Conservation (phyloP, 2,113 vertebrate genomes). For the Sapajus apella region DNA sequence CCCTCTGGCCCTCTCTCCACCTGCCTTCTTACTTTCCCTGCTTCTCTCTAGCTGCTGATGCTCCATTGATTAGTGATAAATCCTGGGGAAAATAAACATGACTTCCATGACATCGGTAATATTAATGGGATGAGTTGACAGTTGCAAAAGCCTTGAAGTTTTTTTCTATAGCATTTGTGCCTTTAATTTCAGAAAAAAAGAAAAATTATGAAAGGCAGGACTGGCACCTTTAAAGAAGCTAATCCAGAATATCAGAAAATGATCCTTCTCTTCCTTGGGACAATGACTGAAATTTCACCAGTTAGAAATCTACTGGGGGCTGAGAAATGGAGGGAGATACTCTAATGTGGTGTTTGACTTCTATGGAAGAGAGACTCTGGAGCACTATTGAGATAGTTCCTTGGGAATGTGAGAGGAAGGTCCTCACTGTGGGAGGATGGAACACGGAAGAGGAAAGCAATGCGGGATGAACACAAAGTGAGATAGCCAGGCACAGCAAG, state of each 20-base stretch:
- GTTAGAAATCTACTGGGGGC: neutral
- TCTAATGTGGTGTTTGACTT: neutral
- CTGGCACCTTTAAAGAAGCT: neutral
- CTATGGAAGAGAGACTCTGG: neutral
- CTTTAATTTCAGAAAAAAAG: neutral
- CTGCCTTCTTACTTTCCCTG: neutral
- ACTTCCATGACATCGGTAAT: too few species aligned
- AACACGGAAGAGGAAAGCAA: neutral
- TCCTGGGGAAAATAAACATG: neutral
- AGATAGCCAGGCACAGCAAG: neutral
- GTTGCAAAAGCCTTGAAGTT: neutral
- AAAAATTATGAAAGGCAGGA: neutral
- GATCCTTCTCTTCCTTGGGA: neutral
- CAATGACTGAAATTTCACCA: neutral
- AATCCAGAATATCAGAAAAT: neutral
- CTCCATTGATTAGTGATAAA: neutral
- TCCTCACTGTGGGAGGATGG: too few species aligned
- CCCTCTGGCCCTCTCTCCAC: too few species aligned
- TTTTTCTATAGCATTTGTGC: neutral
- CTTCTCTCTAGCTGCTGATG: accelerated
- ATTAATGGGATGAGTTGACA: neutral
- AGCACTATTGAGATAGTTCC: neutral
- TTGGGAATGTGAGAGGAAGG: neutral
- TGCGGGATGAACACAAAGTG: neutral
- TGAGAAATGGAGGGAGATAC: neutral